Evolutionary conservation across 2,888 invertebrate genomes (phyloP).

Genomic region (Hydrotaea diabolus): DNA sequence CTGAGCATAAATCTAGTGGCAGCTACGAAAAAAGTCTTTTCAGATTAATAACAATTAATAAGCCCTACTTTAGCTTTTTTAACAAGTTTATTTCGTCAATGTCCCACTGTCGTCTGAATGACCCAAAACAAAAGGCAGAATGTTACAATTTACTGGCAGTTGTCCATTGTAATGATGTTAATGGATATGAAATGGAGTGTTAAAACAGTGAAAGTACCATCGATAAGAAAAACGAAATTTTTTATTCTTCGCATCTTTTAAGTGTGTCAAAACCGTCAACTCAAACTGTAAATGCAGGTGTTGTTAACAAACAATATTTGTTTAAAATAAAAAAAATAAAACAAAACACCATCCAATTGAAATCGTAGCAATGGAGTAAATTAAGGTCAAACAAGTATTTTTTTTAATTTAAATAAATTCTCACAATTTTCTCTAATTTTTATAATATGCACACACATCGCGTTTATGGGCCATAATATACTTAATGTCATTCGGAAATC

Average conservation of each 20-base stretch:
- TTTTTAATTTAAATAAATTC: background rate
- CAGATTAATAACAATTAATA: too few relatives aligned
- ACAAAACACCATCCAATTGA: background rate
- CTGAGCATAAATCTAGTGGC: too few relatives aligned
- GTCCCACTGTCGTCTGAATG: background rate
- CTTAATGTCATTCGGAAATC: conserved; percentile 22
- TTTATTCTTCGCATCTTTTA: background rate
- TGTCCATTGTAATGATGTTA: background rate
- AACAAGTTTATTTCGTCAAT: too few relatives aligned
- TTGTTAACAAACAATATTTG: background rate
- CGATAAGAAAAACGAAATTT: background rate
- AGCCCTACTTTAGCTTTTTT: too few relatives aligned
- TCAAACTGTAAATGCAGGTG: background rate
- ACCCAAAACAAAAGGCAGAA: background rate
- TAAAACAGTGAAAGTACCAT: conserved; percentile 2
- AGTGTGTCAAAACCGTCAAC: background rate
- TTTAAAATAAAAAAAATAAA: too few relatives aligned
- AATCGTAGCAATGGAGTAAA: background rate
- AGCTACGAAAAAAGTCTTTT: too few relatives aligned
- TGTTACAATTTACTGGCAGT: background rate
- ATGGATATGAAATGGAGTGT: background rate
- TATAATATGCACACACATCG: background rate
- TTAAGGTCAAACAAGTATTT: background rate
- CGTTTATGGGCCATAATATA: background rate
- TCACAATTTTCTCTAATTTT: background rate